Percentiles rank a stretch among this genome's conserved stretches.
These are phyloP conservation scores for Blera fallax DNA, from an alignment of 2,888 invertebrate species.

Conservation along the genomic window DNA sequence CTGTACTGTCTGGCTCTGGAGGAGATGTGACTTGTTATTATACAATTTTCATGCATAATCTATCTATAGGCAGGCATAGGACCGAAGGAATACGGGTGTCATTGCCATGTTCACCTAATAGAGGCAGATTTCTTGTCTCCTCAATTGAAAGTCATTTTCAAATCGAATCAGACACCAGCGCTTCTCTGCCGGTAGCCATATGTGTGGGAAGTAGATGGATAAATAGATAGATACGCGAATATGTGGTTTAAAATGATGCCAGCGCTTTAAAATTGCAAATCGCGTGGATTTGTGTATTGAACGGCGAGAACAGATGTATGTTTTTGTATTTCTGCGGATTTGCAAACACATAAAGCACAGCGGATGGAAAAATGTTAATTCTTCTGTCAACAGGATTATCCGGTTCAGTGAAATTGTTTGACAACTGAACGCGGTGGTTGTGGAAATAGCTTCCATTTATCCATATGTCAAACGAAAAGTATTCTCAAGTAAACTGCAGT, in stretches of 20 bases:
- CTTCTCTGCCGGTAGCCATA: neutral
- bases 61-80: neutral
- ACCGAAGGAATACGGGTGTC: constrained; percentile 19
- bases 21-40: constrained; percentile 33
- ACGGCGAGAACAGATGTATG: neutral
- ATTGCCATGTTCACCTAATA: constrained; percentile 37
- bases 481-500: neutral
- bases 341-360: constrained; percentile 5
- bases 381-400: constrained; percentile 38
- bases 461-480: neutral
- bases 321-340: constrained; percentile 12
- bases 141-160: constrained; percentile 39
- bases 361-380: constrained; percentile 24
- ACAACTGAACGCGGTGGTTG: constrained; percentile 29
- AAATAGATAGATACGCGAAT: neutral
- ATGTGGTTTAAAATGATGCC: neutral
- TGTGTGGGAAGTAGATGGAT: neutral
- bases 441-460: neutral
- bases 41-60: constrained; percentile 33
- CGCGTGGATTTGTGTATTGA: constrained; percentile 25
- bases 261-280: constrained; percentile 37
- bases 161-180: constrained; percentile 26
- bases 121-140: constrained; percentile 28
- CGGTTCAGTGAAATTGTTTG: constrained; percentile 27
- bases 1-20: constrained; percentile 4